Base-by-base conservation (phyloP, 2,113 vertebrate genomes). In the Xiphophorus couchianus region DNA sequence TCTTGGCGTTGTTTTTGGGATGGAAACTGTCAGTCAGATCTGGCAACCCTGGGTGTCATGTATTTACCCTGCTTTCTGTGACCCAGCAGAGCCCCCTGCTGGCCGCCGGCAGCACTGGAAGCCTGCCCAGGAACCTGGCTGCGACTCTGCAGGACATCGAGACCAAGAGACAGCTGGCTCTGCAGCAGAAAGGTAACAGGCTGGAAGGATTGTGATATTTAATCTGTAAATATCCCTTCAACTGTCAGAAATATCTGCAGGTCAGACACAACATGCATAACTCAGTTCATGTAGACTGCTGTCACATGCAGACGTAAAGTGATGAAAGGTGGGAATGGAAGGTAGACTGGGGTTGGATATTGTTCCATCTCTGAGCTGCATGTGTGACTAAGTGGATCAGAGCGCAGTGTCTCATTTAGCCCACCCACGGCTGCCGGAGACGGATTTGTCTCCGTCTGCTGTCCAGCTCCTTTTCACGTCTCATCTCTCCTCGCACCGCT, bases 121-220 rank as follows among this genome's bases (percentile, higher is more conserved):
- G 97, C 84, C 94, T 98, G 62, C 97, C 97, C 54, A 93, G 96
- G 66, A 98, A 95, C 90, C 94, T 98, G 91, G 96, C 94, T 0
- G 95, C 96, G 79, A 98, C 96, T 0, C 94, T 99, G 84, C 97
- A 97, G 89, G 97, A 98, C 93, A 99, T 99, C 0, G 97, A 98
- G 94, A 94, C 92, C 89, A 98, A 98, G 92, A 96, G 97, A 62
- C 97, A 99, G 90, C 93, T 96, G 74, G 96, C 97, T 74, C 91
- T 99, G 84, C 97, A 97, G 92, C 97, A 98, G 93, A 98, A 98
- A 95, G 97, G 98, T 99, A 87, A 92, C 22, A 0, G 25, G 25
- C 51, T n/a, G 51, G 51, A 58, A n/a, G 5, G 51, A 58, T 58
- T 48, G 44, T 48, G 2, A 48, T 48, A 48, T 19, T 48, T 48